phyloP scores from a whole-genome alignment of 2,797 vertebrate genomes.

The Parotocinclus haroldoi region DNA sequence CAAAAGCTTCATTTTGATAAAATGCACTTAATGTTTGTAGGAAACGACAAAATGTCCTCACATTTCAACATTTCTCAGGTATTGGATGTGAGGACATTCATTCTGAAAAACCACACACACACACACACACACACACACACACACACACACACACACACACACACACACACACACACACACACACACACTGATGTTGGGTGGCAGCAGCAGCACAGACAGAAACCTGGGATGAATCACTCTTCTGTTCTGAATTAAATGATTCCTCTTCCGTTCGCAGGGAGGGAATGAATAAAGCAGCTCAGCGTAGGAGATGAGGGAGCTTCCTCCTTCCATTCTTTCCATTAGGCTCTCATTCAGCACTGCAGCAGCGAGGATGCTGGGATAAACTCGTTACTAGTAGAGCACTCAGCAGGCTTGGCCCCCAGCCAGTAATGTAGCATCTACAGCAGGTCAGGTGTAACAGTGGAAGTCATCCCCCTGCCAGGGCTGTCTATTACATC shows the following conservation, averaged over 20 bases:
- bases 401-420: slow-evolving; percentile 11
- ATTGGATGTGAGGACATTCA: no score
- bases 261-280: slow-evolving; percentile 41
- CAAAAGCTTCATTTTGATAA: no score
- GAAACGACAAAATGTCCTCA: no score
- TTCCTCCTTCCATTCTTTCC: slow-evolving; percentile 23
- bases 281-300: slow-evolving; percentile 44
- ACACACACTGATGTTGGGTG: slow-evolving; percentile 9
- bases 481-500: slow-evolving; percentile 27
- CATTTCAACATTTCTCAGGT: no score
- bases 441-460: slow-evolving; percentile 38
- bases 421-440: slow-evolving; percentile 32
- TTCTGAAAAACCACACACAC: neutral
- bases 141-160: no score
- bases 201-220: slow-evolving; percentile 15
- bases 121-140: slow-evolving; percentile 6
- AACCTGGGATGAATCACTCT: slow-evolving; percentile 39
- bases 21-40: no score
- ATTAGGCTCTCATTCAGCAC: slow-evolving; percentile 18
- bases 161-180: neutral
- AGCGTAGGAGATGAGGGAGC: slow-evolving; percentile 18
- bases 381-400: slow-evolving; percentile 18
- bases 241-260: slow-evolving; percentile 46
- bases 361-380: slow-evolving; percentile 18
- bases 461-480: slow-evolving; percentile 25